phyloP scores from a whole-genome alignment of 2,113 vertebrate genomes.

The Otus sunia region DNA sequence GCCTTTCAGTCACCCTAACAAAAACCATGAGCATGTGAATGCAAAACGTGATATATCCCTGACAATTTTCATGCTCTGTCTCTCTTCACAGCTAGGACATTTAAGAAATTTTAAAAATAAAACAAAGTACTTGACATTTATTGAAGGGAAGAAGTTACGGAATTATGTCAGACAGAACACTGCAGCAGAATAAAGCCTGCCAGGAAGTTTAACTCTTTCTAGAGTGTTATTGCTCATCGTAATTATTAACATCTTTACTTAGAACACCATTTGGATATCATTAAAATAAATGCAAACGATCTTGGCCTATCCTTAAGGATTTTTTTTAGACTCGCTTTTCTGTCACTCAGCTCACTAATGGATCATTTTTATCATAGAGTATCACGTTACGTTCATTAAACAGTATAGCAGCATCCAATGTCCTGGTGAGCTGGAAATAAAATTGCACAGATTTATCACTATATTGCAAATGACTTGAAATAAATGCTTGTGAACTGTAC shows the following conservation, averaged over 20 bases:
- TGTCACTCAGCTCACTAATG: not conserved
- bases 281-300: not conserved
- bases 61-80: not conserved
- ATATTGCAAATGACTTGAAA: not conserved
- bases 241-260: conserved; percentile 34
- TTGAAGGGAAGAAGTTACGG: conserved; percentile 30
- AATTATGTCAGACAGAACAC: conserved; percentile 3
- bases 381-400: not conserved
- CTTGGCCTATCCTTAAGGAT: not conserved
- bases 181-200: not conserved
- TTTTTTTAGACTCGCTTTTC: not conserved
- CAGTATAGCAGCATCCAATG: not conserved
- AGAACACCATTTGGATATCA: conserved; percentile 4
- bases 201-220: conserved; percentile 18
- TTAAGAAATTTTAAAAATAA: conserved; percentile 15
- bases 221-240: not conserved
- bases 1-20: conserved; percentile 4
- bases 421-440: not conserved
- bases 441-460: not conserved
- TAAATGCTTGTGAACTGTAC: not conserved
- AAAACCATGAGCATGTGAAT: not conserved
- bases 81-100: conserved; percentile 26
- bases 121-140: conserved; percentile 16
- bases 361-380: not conserved
- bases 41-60: conserved; percentile 13